Conservation (phyloP, 2,888 invertebrate species). For the Margaritifera margaritifera region DNA sequence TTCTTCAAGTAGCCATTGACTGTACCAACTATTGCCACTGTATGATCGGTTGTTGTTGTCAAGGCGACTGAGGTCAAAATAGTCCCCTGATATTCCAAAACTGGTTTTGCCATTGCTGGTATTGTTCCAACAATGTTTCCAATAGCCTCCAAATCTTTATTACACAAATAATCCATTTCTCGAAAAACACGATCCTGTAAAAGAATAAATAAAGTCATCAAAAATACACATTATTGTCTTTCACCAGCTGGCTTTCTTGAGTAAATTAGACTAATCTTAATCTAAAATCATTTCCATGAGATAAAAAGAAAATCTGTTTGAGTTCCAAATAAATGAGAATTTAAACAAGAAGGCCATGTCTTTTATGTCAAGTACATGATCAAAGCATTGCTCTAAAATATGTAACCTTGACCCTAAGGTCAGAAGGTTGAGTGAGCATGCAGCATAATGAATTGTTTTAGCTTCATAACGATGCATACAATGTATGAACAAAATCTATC, state of each 20-base stretch:
- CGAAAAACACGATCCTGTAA: constrained; percentile 49
- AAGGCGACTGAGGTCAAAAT: constrained; percentile 94
- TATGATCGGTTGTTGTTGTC: constrained; percentile 95
- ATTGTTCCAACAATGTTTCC: constrained; percentile 87
- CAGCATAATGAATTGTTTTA: no score
- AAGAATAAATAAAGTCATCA: neutral
- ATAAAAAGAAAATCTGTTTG: no score
- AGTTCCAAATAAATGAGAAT: no score
- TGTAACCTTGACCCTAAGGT: no score
- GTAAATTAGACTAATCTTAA: no score
- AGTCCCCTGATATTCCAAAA: constrained; percentile 83
- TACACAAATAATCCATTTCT: constrained; percentile 55
- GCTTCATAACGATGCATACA: no score
- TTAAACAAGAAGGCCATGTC: no score
- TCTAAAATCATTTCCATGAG: no score
- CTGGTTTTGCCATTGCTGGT: constrained; percentile 89
- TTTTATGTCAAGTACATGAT: no score
- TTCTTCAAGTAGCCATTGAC: constrained; percentile 93
- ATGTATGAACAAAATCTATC: no score
- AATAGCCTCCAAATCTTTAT: constrained; percentile 49
- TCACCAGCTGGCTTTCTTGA: neutral
- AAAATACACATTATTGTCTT: neutral
- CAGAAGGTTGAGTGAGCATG: no score
- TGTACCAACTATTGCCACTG: constrained; percentile 97
- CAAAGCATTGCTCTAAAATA: no score